A percentile compares a stretch with the other conserved stretches of the same genome.
Evolutionary conservation across 1,140 invertebrate genomes (phyloP).

Genomic region (Limonius californicus): DNA sequence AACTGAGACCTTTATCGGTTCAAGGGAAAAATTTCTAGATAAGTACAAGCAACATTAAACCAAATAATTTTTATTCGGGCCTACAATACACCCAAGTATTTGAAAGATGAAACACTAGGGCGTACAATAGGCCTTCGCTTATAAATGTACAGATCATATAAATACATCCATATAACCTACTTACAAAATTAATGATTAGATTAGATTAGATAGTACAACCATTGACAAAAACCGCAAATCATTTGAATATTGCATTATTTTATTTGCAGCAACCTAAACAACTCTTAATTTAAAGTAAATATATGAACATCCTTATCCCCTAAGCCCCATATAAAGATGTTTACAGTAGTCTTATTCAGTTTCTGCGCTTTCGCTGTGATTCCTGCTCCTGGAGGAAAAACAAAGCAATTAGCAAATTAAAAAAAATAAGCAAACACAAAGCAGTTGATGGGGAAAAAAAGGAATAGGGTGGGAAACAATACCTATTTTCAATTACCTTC

Average conservation of each 20-base stretch:
- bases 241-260: neutral
- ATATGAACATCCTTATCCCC: neutral
- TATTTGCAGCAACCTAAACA: neutral
- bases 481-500: slow-evolving; percentile 60
- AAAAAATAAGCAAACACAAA: neutral
- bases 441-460: neutral
- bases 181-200: neutral
- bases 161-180: neutral
- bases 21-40: no score
- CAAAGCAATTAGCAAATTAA: neutral
- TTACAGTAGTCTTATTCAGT: slow-evolving; percentile 11
- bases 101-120: neutral
- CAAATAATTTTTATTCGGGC: neutral
- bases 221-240: neutral
- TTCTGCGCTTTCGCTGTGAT: slow-evolving; percentile 18
- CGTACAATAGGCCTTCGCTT: neutral
- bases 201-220: neutral
- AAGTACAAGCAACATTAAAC: no score
- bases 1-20: no score
- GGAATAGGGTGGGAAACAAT: slow-evolving; percentile 7
- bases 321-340: neutral
- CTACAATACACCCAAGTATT: neutral
- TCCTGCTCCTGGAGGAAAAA: slow-evolving; percentile 19
- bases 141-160: neutral
- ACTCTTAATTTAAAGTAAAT: neutral